Evolutionary conservation across 2,113 vertebrate species (phyloP).

Genomic region (Sinocyclocheilus rhinocerous): DNA sequence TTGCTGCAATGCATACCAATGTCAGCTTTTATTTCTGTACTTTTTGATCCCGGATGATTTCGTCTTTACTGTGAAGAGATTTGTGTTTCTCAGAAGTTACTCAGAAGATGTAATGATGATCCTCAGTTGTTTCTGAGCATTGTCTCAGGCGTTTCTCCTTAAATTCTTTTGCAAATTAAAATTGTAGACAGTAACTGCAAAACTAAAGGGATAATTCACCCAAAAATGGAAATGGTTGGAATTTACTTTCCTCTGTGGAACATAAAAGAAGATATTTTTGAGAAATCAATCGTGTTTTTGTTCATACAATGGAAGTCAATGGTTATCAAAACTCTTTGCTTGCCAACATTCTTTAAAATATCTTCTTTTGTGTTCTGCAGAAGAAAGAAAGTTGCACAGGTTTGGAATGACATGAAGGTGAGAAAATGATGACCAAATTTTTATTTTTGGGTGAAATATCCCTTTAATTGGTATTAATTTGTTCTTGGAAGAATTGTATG

Average conservation of each 20-base stretch:
- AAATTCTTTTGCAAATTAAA: neutral
- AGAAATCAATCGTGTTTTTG: neutral
- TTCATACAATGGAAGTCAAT: neutral
- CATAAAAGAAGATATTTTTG: neutral
- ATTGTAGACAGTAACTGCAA: neutral
- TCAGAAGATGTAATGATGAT: neutral
- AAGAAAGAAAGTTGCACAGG: neutral
- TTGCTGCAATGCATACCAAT: neutral
- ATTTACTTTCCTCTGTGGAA: neutral
- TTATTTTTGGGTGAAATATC: neutral
- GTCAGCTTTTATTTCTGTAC: neutral
- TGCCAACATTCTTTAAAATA: neutral
- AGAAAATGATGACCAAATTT: neutral
- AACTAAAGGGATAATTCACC: neutral
- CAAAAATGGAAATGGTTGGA: neutral
- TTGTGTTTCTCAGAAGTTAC: neutral
- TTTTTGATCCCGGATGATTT: neutral
- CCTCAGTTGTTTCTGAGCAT: neutral
- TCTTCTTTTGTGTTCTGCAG: neutral
- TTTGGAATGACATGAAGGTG: neutral
- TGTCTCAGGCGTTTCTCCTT: neutral
- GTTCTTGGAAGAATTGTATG: neutral
- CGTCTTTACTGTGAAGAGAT: neutral
- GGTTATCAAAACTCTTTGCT: neutral
- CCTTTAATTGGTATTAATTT: neutral